These are phyloP conservation scores for Panthera leo DNA, from an alignment of 2,113 vertebrate genomes.

Conservation along the genomic window DNA sequence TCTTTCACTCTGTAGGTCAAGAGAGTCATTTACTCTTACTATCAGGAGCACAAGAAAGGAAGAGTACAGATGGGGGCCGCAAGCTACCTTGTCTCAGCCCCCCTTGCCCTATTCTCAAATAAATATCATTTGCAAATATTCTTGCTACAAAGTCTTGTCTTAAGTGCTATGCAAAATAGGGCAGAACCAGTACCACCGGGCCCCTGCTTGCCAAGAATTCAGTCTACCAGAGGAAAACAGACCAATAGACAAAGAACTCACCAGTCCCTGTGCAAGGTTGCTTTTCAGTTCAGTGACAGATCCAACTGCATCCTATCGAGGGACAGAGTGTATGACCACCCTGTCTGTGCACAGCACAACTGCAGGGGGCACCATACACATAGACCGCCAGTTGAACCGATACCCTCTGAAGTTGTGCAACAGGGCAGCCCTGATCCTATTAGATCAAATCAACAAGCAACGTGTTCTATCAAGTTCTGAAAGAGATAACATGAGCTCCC, in stretches of 20 bases:
- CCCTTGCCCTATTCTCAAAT: neutral
- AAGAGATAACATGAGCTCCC: neutral
- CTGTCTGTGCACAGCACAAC: neutral
- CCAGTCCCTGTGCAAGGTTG: neutral
- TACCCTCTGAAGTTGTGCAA: neutral
- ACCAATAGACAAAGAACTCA: neutral
- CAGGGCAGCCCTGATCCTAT: neutral
- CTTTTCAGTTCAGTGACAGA: neutral
- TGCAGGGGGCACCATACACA: neutral
- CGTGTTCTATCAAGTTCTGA: neutral
- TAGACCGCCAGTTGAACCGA: neutral
- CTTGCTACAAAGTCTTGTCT: neutral
- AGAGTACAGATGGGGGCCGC: neutral
- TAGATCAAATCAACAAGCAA: neutral
- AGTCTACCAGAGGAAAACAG: neutral
- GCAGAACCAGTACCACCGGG: neutral
- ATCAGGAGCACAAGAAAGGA: slow-evolving; percentile 10
- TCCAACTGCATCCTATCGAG: neutral
- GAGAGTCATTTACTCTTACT: slow-evolving; percentile 11
- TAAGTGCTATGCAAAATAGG: neutral
- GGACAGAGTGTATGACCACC: neutral
- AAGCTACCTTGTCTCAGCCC: neutral
- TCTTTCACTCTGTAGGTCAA: neutral
- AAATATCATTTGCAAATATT: slow-evolving; percentile 22
- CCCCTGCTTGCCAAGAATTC: neutral